Conservation (phyloP, 1,140 invertebrate genomes). For the Heterodera carotae region DNA sequence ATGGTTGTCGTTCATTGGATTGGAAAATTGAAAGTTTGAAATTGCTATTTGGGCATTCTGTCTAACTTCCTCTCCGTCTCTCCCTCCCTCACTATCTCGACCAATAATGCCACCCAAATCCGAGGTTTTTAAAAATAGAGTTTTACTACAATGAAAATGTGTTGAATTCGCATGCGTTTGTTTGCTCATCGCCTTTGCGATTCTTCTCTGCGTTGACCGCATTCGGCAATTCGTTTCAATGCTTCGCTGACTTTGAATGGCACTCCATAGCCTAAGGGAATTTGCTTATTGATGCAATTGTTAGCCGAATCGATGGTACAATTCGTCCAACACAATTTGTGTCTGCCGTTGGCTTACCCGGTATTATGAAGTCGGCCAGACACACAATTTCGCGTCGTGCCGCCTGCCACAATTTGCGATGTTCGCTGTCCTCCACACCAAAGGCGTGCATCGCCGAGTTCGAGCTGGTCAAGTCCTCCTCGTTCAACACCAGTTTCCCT, state of each 20-base stretch:
- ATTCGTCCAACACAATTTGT: slow-evolving; percentile 3
- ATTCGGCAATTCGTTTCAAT: slow-evolving; percentile 21
- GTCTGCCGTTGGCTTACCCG: slow-evolving; percentile 2
- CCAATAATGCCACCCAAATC: too few species aligned
- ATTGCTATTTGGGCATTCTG: neutral
- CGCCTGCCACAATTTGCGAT: slow-evolving; percentile 43
- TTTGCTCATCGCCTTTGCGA: neutral
- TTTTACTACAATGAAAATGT: too few species aligned
- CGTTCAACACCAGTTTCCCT: slow-evolving; percentile 36
- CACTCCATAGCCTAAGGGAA: slow-evolving; percentile 21
- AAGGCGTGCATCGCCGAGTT: slow-evolving; percentile 33
- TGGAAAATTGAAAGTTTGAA: neutral
- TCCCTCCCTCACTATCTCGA: too few species aligned
- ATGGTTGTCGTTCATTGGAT: neutral
- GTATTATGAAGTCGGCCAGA: slow-evolving; percentile 35
- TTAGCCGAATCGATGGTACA: too few species aligned
- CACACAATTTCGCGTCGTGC: slow-evolving; percentile 37
- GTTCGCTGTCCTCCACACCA: slow-evolving; percentile 31
- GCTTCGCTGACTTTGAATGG: slow-evolving; percentile 24
- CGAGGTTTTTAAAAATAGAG: too few species aligned
- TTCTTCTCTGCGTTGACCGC: neutral
- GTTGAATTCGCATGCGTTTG: too few species aligned
- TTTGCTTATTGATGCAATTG: slow-evolving; percentile 16
- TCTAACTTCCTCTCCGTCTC: too few species aligned
- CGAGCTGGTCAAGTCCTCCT: slow-evolving; percentile 25